Percentiles rank a stretch among this genome's conserved stretches.
Evolutionary conservation across 2,113 vertebrate species (phyloP).

Genomic region (Macrotus californicus): DNA sequence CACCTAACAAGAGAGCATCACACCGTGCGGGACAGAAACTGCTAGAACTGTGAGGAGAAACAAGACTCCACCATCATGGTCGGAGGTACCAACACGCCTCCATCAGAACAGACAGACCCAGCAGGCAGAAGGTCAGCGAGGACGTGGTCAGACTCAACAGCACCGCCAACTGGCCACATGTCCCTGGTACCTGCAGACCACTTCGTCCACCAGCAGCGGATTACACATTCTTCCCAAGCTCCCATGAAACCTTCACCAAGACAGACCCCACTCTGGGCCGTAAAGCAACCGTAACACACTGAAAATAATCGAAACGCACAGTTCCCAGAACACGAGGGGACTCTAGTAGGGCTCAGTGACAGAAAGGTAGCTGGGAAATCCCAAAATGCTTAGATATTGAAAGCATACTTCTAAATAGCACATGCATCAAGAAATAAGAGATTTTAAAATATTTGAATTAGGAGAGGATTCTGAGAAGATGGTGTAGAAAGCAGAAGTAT

Average conservation of each 20-base stretch:
- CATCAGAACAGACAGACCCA: neutral
- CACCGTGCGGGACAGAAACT: neutral
- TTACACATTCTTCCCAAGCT: neutral
- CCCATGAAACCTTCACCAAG: no score
- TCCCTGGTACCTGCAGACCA: neutral
- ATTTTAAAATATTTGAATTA: neutral
- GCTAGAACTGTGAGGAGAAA: neutral
- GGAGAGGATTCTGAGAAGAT: neutral
- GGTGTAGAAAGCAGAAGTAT: neutral
- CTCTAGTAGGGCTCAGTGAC: neutral
- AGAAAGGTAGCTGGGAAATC: neutral
- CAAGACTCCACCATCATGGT: accelerated
- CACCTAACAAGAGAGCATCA: neutral
- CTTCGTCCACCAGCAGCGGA: neutral
- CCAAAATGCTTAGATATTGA: neutral
- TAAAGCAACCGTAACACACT: neutral
- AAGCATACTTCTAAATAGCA: neutral
- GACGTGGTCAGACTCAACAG: neutral
- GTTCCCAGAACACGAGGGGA: neutral
- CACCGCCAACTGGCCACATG: accelerated
- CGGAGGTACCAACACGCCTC: neutral
- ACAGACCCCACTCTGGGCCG: neutral
- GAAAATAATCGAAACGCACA: neutral
- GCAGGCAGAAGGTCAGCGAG: neutral
- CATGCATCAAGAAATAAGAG: neutral